Conservation (phyloP, 2,113 vertebrate species). For the Tupaia tana region DNA sequence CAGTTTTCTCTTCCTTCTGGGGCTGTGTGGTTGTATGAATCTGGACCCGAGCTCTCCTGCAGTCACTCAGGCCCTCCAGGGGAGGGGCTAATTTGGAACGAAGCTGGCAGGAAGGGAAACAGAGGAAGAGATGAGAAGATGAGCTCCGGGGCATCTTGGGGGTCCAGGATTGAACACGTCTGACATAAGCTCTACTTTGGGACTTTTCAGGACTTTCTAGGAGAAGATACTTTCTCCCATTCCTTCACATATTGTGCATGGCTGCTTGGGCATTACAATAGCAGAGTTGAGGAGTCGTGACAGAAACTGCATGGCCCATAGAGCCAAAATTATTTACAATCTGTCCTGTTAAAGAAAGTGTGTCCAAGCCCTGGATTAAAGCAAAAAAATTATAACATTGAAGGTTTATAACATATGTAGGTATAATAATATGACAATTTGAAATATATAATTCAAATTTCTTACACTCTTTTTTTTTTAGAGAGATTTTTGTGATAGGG, state of each 20-base stretch:
- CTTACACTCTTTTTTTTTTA: no score
- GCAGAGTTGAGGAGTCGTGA: neutral
- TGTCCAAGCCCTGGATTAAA: neutral
- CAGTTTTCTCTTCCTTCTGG: neutral
- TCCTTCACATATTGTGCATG: neutral
- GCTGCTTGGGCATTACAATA: neutral
- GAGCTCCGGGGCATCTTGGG: no score
- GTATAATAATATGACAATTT: neutral
- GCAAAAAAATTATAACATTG: conserved; percentile 12
- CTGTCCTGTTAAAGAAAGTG: neutral
- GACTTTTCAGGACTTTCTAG: neutral
- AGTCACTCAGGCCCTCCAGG: neutral
- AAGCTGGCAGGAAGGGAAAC: neutral
- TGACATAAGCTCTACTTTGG: neutral
- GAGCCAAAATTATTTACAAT: conserved; percentile 25
- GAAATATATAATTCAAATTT: neutral
- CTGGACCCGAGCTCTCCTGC: neutral
- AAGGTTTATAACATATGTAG: neutral
- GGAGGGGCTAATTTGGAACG: neutral
- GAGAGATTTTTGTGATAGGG: no score
- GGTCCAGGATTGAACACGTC: neutral
- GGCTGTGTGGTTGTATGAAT: neutral
- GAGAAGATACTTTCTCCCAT: neutral
- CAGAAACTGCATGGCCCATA: neutral
- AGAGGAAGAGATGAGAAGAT: neutral